A percentile compares a stretch with the other conserved stretches of the same genome.
phyloP scores from a whole-genome alignment of 2,113 vertebrate genomes.

The Hucho hucho region DNA sequence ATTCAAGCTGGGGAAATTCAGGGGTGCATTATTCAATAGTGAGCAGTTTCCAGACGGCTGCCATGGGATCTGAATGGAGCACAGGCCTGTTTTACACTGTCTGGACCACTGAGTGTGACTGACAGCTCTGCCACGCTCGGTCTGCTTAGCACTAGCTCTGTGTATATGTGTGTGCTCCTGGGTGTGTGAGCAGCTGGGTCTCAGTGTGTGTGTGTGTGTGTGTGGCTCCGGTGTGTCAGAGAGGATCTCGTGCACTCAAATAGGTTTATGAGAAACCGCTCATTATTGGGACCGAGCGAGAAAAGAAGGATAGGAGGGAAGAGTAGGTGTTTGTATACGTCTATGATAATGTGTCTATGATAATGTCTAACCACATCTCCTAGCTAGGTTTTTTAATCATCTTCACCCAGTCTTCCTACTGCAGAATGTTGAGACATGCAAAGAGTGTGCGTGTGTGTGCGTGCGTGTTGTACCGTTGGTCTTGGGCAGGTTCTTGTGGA shows the following conservation, averaged over 20 bases:
- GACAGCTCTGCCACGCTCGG: slow-evolving; percentile 66
- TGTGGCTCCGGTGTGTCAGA: slow-evolving; percentile 29
- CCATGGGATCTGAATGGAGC: slow-evolving; percentile 64
- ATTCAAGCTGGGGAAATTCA: slow-evolving; percentile 38
- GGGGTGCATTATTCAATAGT: slow-evolving; percentile 68
- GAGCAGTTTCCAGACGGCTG: slow-evolving; percentile 67
- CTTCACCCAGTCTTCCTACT: neutral
- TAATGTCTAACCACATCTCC: slow-evolving; percentile 35
- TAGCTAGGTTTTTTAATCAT: neutral
- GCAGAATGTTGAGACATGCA: neutral
- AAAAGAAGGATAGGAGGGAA: slow-evolving; percentile 2
- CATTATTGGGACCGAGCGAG: slow-evolving; percentile 43
- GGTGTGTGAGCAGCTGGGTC: slow-evolving; percentile 55
- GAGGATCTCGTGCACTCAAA: slow-evolving; percentile 44
- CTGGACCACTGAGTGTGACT: slow-evolving; percentile 72
- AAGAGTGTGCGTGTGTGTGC: too few relatives aligned
- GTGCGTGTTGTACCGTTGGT: slow-evolving; percentile 78
- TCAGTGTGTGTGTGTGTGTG: slow-evolving; percentile 2
- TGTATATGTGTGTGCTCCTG: slow-evolving; percentile 34
- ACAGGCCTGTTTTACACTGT: slow-evolving; percentile 66
- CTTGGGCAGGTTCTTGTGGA: slow-evolving; percentile 93
- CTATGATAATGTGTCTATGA: neutral
- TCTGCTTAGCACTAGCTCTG: slow-evolving; percentile 51
- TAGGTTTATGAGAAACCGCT: slow-evolving; percentile 56
- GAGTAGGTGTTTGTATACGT: neutral